Conservation (phyloP, 2,113 vertebrate species). For the Nannobrachium achirus region DNA sequence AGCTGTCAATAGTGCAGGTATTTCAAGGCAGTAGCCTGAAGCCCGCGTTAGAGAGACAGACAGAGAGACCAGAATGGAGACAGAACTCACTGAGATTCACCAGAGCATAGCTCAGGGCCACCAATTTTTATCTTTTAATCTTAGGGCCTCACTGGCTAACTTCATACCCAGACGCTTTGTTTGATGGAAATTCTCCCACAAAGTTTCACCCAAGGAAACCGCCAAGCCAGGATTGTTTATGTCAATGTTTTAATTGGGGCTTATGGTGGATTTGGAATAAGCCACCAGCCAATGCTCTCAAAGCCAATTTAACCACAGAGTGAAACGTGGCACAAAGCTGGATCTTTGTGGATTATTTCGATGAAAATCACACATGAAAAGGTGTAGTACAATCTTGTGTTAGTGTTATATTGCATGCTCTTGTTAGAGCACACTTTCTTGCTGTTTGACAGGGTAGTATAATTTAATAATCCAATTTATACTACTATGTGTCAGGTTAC, state of each 20-base stretch:
- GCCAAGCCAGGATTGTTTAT: slow-evolving; percentile 48
- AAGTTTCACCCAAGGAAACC: slow-evolving; percentile 47
- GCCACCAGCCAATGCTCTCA: slow-evolving; percentile 16
- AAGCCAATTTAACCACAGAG: slow-evolving; percentile 32
- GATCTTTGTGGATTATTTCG: slow-evolving; percentile 11
- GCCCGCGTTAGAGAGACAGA: slow-evolving; percentile 29
- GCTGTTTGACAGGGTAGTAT: neutral
- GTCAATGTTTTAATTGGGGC: slow-evolving; percentile 37
- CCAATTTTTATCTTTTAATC: slow-evolving; percentile 40
- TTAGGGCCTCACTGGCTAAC: slow-evolving; percentile 28
- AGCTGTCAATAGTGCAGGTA: slow-evolving; percentile 63
- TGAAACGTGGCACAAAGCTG: neutral
- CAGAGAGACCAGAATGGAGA: slow-evolving; percentile 18
- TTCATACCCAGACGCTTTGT: slow-evolving; percentile 54
- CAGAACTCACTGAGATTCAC: slow-evolving; percentile 12
- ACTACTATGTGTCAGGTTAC: too few species aligned
- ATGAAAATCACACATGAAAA: neutral
- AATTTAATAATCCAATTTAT: neutral
- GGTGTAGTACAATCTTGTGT: neutral
- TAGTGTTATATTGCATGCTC: neutral
- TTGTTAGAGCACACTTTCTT: neutral
- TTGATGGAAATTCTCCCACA: slow-evolving; percentile 15
- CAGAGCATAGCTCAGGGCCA: slow-evolving; percentile 18
- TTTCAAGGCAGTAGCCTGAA: slow-evolving; percentile 33
- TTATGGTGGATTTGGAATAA: slow-evolving; percentile 36